phyloP scores from a whole-genome alignment of 2,888 invertebrate species.

The Meiosimyza decipiens region DNA sequence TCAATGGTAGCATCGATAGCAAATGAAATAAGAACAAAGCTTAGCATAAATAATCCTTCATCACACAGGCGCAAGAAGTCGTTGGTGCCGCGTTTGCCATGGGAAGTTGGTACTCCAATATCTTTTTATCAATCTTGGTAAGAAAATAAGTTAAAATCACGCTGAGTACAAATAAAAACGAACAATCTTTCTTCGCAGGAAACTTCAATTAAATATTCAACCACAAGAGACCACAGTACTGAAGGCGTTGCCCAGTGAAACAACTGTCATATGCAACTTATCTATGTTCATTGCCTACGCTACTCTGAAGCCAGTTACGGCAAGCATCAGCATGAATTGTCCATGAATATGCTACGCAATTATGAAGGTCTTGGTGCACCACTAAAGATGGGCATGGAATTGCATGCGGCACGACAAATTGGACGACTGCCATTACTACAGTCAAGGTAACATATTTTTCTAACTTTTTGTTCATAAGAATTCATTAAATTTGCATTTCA shows the following conservation, averaged over 20 bases:
- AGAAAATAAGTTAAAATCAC: not conserved
- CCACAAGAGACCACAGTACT: conserved; percentile 54
- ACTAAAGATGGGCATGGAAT: conserved; percentile 86
- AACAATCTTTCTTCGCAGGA: conserved; percentile 34
- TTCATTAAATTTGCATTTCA: conserved; percentile 37
- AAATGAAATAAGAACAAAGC: too few relatives aligned
- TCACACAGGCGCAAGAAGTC: too few relatives aligned
- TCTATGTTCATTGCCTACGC: conserved; percentile 60
- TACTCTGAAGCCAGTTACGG: conserved; percentile 67
- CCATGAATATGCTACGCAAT: conserved; percentile 82
- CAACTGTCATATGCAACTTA: conserved; percentile 60
- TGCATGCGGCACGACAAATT: conserved; percentile 78
- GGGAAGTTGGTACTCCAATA: too few relatives aligned
- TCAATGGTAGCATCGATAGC: too few relatives aligned
- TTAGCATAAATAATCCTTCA: too few relatives aligned
- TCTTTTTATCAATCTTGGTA: too few relatives aligned
- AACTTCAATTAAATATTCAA: conserved; percentile 58
- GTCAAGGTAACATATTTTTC: conserved; percentile 62
- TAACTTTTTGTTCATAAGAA: too few relatives aligned
- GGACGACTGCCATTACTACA: conserved; percentile 73
- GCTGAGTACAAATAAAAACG: not conserved
- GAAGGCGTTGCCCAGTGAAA: conserved; percentile 58
- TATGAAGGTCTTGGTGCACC: conserved; percentile 92
- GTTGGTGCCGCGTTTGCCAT: too few relatives aligned
- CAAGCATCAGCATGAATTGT: conserved; percentile 74